Evolutionary conservation across 2,888 invertebrate species (phyloP).

Genomic region (Meta bourneti): DNA sequence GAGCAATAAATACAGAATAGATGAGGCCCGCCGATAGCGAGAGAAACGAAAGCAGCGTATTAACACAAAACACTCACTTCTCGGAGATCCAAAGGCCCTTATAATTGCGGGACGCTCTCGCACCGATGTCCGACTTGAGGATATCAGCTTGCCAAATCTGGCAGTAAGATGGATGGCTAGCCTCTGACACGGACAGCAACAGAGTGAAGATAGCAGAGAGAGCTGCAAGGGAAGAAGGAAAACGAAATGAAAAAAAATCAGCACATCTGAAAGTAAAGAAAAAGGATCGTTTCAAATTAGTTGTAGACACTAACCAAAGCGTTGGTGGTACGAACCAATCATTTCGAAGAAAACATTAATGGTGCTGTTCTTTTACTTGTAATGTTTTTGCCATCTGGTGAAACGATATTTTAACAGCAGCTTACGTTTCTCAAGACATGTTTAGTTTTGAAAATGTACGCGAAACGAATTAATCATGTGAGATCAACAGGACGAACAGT

Average conservation of each 20-base stretch:
- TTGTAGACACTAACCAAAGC: not conserved
- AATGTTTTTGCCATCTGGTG: not conserved
- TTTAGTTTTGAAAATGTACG: no score
- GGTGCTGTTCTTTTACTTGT: conserved; percentile 8
- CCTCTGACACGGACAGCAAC: conserved; percentile 39
- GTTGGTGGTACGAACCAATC: not conserved
- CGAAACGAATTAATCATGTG: no score
- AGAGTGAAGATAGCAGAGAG: conserved; percentile 6
- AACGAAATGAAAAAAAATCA: conserved; percentile 4
- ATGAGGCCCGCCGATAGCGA: conserved; percentile 12
- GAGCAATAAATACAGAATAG: not conserved
- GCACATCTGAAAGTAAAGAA: not conserved
- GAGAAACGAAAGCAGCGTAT: not conserved
- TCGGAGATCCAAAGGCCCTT: conserved; percentile 77
- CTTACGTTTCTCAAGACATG: no score
- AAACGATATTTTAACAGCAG: no score
- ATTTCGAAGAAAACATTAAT: conserved; percentile 12
- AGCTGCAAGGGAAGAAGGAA: conserved; percentile 12
- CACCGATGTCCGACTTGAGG: conserved; percentile 46
- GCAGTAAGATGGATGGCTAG: conserved; percentile 66
- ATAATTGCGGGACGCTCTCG: conserved; percentile 75
- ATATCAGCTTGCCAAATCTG: conserved; percentile 73
- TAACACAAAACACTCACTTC: conserved; percentile 72
- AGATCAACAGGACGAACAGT: no score
- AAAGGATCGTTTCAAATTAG: conserved; percentile 2